These are phyloP conservation scores for Zosterops japonicus DNA, from an alignment of 2,113 vertebrate species.

Conservation along the genomic window DNA sequence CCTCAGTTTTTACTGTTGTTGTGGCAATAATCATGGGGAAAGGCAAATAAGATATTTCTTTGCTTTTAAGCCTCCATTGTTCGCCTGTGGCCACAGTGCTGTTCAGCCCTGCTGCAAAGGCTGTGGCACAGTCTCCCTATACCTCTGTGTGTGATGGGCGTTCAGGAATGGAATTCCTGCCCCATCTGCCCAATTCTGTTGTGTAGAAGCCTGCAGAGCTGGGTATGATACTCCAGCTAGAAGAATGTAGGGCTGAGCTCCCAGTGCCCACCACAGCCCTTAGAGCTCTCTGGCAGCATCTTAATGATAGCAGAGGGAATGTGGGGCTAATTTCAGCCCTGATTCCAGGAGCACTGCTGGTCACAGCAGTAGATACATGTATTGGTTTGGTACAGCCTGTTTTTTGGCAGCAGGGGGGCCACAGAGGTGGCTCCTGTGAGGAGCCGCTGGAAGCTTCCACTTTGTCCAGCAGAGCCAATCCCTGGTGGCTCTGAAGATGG, in stretches of 20 bases:
- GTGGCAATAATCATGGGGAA: neutral
- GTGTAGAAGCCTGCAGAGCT: neutral
- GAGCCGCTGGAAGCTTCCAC: neutral
- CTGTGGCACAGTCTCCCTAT: fast-evolving
- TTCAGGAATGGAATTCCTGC: neutral
- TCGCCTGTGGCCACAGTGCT: neutral
- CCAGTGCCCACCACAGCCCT: neutral
- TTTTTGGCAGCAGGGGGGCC: neutral
- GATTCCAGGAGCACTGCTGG: neutral
- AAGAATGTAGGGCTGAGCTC: neutral
- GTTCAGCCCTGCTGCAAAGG: neutral
- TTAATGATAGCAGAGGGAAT: fast-evolving
- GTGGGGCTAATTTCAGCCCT: neutral
- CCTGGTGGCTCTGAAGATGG: neutral
- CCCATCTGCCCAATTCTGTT: neutral
- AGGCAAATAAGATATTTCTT: neutral
- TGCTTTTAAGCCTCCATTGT: neutral
- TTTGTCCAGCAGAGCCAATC: neutral
- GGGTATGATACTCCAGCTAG: fast-evolving
- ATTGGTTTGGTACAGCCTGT: neutral
- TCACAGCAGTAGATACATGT: fast-evolving
- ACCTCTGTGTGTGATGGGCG: fast-evolving
- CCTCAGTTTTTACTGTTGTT: neutral
- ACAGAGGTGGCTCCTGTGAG: neutral
- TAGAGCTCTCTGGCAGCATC: neutral